Base-by-base conservation (phyloP, 2,797 vertebrate genomes). In the Notamacropus eugenii region DNA sequence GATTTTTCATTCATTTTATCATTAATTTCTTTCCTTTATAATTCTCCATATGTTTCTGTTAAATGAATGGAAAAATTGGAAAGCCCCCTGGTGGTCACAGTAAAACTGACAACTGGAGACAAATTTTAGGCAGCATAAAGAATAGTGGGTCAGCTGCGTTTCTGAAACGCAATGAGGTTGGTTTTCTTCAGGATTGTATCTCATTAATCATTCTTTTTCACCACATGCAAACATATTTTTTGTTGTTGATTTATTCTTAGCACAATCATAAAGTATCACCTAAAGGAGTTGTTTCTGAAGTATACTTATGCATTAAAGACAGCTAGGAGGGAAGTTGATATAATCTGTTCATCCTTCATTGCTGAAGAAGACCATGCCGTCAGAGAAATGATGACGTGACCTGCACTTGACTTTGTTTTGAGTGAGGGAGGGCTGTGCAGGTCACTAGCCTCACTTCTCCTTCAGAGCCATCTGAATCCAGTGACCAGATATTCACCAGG, bases 1-100 rank as follows among this genome's bases (percentile, higher is more conserved):
- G 93, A 95, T n/a, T 91, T 91, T 24, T 91, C 55, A 92, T 91
- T 92, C 46, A 52, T 46, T 90, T 96, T 95, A 90, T 93, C 52
- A 92, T 94, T 92, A 52, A 91, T 57, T 97, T 95, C 59, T 93
- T n/a, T 27, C 31, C 62, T 55, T 96, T 87, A 54, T 54, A 95
- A 91, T 92, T 96, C 54, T 90, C 90, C 82, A 34, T 46, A 24
- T 29, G n/a, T 56, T 94, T 92, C 92, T 91, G 5, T 58, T 93
- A 34, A 92, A 92, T 58, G 93, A 96, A 95, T 22, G 54, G 57
- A 62, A 82, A 94, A 93, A 34, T 16, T 58, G 24, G 94, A 95
- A 34, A 90, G 94, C 19, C 28, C 22, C 34, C 3, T 56, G 5
- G 55, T n/a, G 82, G 55, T 34, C 24, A 24, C 22, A 56, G 5